Evolutionary conservation across 2,113 vertebrate species (phyloP).

Genomic region (Tinamus guttatus): DNA sequence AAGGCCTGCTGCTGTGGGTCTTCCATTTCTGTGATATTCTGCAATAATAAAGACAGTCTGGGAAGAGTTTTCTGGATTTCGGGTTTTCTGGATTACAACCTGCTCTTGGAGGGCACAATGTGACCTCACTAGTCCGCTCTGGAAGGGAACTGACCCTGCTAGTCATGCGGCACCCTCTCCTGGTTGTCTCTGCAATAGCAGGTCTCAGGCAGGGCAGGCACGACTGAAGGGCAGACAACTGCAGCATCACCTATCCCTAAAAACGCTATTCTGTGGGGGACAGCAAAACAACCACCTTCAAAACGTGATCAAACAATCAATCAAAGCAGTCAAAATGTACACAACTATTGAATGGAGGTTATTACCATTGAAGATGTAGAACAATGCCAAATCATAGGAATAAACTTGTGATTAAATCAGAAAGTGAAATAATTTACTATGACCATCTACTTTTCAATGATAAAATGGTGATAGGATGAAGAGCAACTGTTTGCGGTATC

Average conservation of each 20-base stretch:
- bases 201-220: background rate
- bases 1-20: background rate
- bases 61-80: background rate
- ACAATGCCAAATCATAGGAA: background rate
- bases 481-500: background rate
- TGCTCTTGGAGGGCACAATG: background rate
- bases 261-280: background rate
- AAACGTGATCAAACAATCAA: background rate
- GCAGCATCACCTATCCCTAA: background rate
- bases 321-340: background rate
- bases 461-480: background rate
- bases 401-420: background rate
- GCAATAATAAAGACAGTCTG: background rate
- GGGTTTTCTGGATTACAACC: background rate
- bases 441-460: background rate
- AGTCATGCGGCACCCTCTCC: slow-evolving; percentile 64
- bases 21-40: background rate
- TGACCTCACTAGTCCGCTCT: background rate
- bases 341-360: background rate
- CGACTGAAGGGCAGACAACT: background rate
- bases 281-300: background rate
- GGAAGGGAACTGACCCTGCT: background rate
- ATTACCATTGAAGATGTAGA: fast-evolving
- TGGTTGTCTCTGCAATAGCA: slow-evolving; percentile 4
- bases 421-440: background rate